These are phyloP conservation scores for Euplexia lucipara DNA, from an alignment of 2,888 invertebrate genomes.

Conservation along the genomic window DNA sequence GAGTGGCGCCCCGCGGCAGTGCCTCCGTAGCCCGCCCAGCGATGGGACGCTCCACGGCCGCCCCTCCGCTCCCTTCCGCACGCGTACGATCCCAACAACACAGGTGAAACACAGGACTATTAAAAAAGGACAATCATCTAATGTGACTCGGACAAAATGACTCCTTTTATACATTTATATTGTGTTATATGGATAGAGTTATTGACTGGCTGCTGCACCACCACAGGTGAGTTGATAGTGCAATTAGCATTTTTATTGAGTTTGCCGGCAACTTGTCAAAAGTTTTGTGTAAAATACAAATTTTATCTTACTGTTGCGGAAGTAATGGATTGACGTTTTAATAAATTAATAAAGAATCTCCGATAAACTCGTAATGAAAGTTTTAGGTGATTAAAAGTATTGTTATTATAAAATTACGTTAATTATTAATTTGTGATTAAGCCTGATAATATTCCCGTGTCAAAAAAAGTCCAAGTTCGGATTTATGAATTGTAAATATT, in stretches of 20 bases:
- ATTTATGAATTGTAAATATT: not conserved
- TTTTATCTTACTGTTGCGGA: conserved; percentile 62
- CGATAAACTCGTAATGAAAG: conserved; percentile 20
- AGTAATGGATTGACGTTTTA: conserved; percentile 45
- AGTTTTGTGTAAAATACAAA: conserved; percentile 73
- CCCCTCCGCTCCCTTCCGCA: conserved; percentile 71
- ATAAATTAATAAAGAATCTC: conserved; percentile 17
- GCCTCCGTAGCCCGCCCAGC: conserved; percentile 79
- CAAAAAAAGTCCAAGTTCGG: not conserved
- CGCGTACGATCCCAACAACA: conserved; percentile 75
- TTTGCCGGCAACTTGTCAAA: conserved; percentile 77
- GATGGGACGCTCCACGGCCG: conserved; percentile 85
- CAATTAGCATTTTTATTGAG: conserved; percentile 86
- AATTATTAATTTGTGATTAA: not conserved
- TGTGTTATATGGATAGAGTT: conserved; percentile 87
- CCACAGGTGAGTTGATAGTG: conserved; percentile 86
- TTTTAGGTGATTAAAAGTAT: conserved; percentile 6
- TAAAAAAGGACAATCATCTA: conserved; percentile 68
- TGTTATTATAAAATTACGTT: not conserved
- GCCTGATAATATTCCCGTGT: not conserved
- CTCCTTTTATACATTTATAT: conserved; percentile 89
- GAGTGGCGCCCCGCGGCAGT: conserved; percentile 85
- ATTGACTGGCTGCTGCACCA: conserved; percentile 83
- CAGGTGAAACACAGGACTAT: conserved; percentile 79
- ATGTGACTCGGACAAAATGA: conserved; percentile 84